phyloP scores from a whole-genome alignment of 2,888 invertebrate species.

The Brenthis ino region DNA sequence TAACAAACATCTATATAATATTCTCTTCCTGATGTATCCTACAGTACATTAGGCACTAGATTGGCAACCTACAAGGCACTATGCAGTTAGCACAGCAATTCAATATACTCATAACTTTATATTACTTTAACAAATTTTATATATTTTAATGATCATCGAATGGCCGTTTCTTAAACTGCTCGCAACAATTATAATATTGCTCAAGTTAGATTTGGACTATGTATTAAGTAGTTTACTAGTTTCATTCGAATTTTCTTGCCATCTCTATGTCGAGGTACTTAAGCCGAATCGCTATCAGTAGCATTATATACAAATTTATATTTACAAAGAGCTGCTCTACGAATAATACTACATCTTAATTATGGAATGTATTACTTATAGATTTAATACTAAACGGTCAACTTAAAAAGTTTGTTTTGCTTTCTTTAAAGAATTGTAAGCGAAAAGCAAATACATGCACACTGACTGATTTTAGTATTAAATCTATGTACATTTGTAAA shows the following conservation, averaged over 20 bases:
- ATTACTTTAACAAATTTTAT: conserved; percentile 58
- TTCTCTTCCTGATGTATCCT: conserved; percentile 48
- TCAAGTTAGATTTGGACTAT: conserved; percentile 36
- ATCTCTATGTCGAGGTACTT: conserved; percentile 39
- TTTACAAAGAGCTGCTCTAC: conserved; percentile 70
- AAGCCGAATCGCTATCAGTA: conserved; percentile 43
- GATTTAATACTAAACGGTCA: conserved; percentile 59
- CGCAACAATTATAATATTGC: conserved; percentile 42
- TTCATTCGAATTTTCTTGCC: conserved; percentile 32
- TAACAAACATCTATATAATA: conserved; percentile 45
- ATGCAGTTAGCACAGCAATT: conserved; percentile 82
- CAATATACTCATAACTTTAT: conserved; percentile 56
- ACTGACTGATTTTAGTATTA: conserved; percentile 34
- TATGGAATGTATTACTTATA: conserved; percentile 74
- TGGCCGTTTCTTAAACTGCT: conserved; percentile 45
- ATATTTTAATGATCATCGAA: conserved; percentile 45
- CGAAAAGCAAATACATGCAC: conserved; percentile 11
- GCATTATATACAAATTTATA: conserved; percentile 74
- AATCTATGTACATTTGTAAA: conserved; percentile 28
- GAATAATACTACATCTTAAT: conserved; percentile 54
- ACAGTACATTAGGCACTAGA: conserved; percentile 80
- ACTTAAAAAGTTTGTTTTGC: conserved; percentile 18
- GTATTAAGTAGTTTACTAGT: conserved; percentile 35
- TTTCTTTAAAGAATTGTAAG: conserved; percentile 26
- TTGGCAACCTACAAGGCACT: conserved; percentile 84